These are phyloP conservation scores for Halcyon leucocephala DNA, from an alignment of 2,797 vertebrate species.

Conservation along the genomic window DNA sequence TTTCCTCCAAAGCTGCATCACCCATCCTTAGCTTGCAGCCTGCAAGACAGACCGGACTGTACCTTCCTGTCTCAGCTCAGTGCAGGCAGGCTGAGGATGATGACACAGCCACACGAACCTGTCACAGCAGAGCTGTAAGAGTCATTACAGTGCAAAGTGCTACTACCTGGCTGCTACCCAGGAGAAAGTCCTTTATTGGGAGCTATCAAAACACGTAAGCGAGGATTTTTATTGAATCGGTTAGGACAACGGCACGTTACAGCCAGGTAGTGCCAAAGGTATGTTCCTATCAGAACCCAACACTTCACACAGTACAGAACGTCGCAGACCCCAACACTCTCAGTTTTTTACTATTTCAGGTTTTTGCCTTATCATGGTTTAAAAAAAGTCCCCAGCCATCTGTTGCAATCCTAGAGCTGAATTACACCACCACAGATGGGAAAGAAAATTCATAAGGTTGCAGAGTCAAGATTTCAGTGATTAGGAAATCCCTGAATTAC, in stretches of 20 bases:
- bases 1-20: neutral
- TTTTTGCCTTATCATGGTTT: constrained; percentile 29
- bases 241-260: neutral
- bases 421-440: constrained; percentile 61
- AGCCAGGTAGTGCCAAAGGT: neutral
- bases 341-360: neutral
- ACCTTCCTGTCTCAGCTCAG: neutral
- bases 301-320: neutral
- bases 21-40: neutral
- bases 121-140: neutral
- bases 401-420: constrained; percentile 38
- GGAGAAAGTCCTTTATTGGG: neutral
- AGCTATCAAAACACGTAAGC: neutral
- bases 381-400: neutral
- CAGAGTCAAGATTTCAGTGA: constrained; percentile 45
- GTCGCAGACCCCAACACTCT: neutral
- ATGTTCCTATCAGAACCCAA: neutral
- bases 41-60: neutral
- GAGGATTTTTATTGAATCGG: neutral
- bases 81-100: neutral
- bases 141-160: neutral
- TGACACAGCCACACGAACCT: neutral
- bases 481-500: constrained; percentile 48
- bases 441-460: constrained; percentile 11
- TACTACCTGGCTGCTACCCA: neutral